Conservation (phyloP, 2,797 vertebrate genomes). For the Bovichtus variegatus region DNA sequence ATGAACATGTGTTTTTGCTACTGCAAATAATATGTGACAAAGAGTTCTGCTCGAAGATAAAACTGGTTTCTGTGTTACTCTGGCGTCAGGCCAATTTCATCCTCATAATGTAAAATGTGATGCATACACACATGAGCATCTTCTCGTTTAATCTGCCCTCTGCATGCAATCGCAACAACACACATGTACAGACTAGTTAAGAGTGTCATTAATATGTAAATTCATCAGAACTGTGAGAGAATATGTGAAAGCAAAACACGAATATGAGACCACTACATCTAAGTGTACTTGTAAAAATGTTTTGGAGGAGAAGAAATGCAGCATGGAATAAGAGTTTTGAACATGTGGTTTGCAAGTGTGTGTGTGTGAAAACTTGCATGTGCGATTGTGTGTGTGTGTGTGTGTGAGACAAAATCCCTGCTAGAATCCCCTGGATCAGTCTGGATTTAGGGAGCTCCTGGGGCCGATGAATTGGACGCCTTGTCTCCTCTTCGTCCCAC, state of each 20-base stretch:
- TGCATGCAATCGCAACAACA: too few species aligned
- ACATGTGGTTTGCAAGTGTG: constrained; percentile 34
- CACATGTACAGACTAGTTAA: not conserved
- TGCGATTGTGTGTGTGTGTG: constrained; percentile 23
- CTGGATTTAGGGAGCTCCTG: constrained; percentile 79
- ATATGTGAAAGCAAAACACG: not conserved
- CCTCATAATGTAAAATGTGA: not conserved
- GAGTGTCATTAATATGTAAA: not conserved
- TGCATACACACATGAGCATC: not conserved
- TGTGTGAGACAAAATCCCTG: constrained; percentile 64
- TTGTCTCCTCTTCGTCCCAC: constrained; percentile 71
- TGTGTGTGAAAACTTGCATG: constrained; percentile 17
- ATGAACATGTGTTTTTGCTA: not conserved
- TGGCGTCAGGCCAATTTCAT: too few species aligned
- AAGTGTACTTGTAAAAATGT: not conserved
- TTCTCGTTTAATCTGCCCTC: too few species aligned
- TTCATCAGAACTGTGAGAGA: not conserved
- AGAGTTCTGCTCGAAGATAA: not conserved
- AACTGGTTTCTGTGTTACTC: not conserved
- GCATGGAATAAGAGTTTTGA: not conserved
- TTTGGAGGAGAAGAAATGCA: constrained; percentile 2
- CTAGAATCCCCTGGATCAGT: constrained; percentile 76
- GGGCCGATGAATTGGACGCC: constrained; percentile 81
- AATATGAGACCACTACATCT: not conserved
- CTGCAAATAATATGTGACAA: not conserved